Evolutionary conservation across 2,113 vertebrate species (phyloP).

Genomic region (Dipodomys spectabilis): DNA sequence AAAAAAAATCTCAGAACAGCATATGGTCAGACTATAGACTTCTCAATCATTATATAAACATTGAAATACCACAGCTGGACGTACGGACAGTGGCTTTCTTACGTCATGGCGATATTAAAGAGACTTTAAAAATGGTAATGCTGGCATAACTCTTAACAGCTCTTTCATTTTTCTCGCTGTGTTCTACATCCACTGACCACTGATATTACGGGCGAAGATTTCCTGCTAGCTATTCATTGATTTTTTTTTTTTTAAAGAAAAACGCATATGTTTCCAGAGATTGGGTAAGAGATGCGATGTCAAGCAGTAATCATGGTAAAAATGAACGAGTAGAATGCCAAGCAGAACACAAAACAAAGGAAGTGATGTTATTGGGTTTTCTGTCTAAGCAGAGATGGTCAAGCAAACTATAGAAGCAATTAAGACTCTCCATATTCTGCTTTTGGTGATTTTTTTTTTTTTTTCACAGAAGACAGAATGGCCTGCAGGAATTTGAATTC

Average conservation of each 20-base stretch:
- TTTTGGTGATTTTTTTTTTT: not conserved
- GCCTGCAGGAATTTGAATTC: constrained; percentile 62
- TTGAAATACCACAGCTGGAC: not conserved
- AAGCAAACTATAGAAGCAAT: constrained; percentile 77
- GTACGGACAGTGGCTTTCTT: not conserved
- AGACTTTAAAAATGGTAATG: constrained; percentile 28
- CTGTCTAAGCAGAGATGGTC: constrained; percentile 69
- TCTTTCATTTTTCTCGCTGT: constrained; percentile 56
- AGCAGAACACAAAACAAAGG: constrained; percentile 58
- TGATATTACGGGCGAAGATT: constrained; percentile 60
- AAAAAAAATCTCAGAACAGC: constrained; percentile 30
- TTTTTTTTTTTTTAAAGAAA: not conserved
- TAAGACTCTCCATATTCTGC: not conserved
- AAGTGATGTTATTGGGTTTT: constrained; percentile 53
- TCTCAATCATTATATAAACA: not conserved
- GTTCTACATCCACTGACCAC: constrained; percentile 33
- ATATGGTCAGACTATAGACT: not conserved
- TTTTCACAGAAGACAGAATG: constrained; percentile 68
- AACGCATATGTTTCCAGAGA: constrained; percentile 50
- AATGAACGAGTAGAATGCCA: constrained; percentile 73
- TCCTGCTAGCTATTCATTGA: constrained; percentile 75
- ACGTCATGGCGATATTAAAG: constrained; percentile 24
- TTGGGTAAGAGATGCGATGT: constrained; percentile 74
- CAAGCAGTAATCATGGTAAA: constrained; percentile 74
- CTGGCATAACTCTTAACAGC: constrained; percentile 24